A percentile compares a stretch with the other conserved stretches of the same genome.
Conservation (phyloP, 1,140 invertebrate genomes). For the Holcopasites calliopsidis region DNA sequence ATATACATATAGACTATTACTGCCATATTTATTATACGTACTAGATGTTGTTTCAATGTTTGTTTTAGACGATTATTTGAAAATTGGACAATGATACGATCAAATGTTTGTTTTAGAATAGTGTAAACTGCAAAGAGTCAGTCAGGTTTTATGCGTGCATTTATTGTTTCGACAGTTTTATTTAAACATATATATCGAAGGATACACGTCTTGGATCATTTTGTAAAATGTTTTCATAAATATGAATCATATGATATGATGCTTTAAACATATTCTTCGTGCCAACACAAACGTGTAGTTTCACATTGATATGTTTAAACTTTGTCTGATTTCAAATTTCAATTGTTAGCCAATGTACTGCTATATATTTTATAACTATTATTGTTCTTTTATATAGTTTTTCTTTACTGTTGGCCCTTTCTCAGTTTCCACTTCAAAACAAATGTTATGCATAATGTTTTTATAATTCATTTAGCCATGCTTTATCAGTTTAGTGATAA, state of each 20-base stretch:
- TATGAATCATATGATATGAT: slow-evolving; percentile 14
- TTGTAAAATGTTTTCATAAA: slow-evolving; percentile 20
- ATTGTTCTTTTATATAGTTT: too few relatives aligned
- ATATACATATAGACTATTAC: slow-evolving; percentile 28
- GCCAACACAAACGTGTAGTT: too few relatives aligned
- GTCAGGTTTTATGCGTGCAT: slow-evolving; percentile 40
- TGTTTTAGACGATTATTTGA: slow-evolving; percentile 18
- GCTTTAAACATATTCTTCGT: too few relatives aligned
- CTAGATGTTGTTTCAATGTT: slow-evolving; percentile 6
- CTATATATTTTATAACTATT: too few relatives aligned
- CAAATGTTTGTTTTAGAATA: slow-evolving; percentile 16
- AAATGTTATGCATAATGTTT: too few relatives aligned
- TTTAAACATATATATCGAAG: background rate
- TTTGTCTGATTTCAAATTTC: too few relatives aligned
- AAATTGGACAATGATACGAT: background rate
- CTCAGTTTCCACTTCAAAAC: too few relatives aligned
- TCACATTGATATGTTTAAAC: too few relatives aligned
- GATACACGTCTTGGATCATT: slow-evolving; percentile 3
- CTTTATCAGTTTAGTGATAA: too few relatives aligned
- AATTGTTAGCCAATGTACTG: too few relatives aligned
- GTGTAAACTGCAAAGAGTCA: slow-evolving; percentile 1
- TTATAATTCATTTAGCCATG: too few relatives aligned
- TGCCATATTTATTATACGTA: slow-evolving; percentile 50
- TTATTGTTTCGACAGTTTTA: slow-evolving; percentile 29
- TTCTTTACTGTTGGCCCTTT: too few relatives aligned